These are phyloP conservation scores for Atta texana DNA, from an alignment of 1,140 invertebrate genomes.

Conservation along the genomic window DNA sequence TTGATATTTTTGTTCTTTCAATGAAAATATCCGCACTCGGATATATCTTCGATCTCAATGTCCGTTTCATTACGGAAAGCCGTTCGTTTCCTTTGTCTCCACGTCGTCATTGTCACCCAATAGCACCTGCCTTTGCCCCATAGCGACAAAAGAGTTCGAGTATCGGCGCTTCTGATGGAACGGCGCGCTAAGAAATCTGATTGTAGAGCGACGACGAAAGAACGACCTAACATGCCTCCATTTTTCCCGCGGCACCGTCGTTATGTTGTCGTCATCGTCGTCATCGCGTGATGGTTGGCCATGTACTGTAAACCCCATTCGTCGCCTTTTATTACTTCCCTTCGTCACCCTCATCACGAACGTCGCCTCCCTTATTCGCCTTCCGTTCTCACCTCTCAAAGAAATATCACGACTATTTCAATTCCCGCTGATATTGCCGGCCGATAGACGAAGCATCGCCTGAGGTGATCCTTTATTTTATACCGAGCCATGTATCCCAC, in stretches of 20 bases:
- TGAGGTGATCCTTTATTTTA: constrained; percentile 80
- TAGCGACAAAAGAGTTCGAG: constrained; percentile 74
- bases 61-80: constrained; percentile 51
- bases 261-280: not conserved
- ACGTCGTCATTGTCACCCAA: constrained; percentile 67
- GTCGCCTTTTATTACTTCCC: constrained; percentile 77
- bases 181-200: constrained; percentile 80
- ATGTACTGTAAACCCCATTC: constrained; percentile 75
- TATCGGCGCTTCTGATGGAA: constrained; percentile 77
- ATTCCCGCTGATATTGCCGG: constrained; percentile 83
- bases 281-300: constrained; percentile 30
- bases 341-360: constrained; percentile 50
- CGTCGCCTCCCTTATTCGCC: constrained; percentile 1
- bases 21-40: constrained; percentile 15
- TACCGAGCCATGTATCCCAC: constrained; percentile 69
- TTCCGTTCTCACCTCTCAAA: constrained; percentile 74
- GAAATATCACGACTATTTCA: constrained; percentile 83
- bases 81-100: constrained; percentile 66
- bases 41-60: constrained; percentile 39
- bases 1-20: not conserved
- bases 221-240: constrained; percentile 76
- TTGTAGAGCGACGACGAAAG: constrained; percentile 77
- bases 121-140: constrained; percentile 58
- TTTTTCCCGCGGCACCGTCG: constrained; percentile 71
- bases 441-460: constrained; percentile 79